Evolutionary conservation across 2,797 vertebrate species (phyloP), one percentile per base, ranked within the genome.

Genomic region (Microctenopoma steveboyesi): DNA sequence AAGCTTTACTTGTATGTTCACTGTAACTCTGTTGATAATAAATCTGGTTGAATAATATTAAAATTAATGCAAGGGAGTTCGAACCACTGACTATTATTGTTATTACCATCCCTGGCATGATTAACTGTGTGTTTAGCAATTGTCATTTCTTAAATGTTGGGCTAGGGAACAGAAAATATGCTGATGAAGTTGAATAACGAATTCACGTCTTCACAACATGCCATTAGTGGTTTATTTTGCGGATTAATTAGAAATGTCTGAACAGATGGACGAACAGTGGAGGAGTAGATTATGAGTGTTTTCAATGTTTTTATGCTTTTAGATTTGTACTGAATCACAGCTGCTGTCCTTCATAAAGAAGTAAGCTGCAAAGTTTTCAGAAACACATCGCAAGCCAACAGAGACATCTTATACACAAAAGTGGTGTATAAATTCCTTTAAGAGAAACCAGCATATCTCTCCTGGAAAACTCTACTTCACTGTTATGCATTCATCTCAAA

Each of bases 231-330:
- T 40, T 67, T 54, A 50, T 49, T 53, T 1, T 40, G 51, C 53
- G 72, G 72, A 70, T 76, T 75, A 64, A 52, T 53, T 42, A 15
- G 13, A 63, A 64, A 60, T 15, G 30, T 67, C 56, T 48, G 52
- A 72, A 45, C 81, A 73, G 69, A 76, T 82, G 68, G 68, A 60
- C 42, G 50, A 40, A 61, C 56, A 57, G 62, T 25, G 7, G n/a
- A 61, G 35, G 57, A 18, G 68, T 61, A 65, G 57, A 76, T 76
- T 70, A 67, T 52, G 0, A 62, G 53, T 51, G 48, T 66, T 59
- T 46, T 62, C 48, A 64, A 53, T 15, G 33, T 27, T 58, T 45
- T 14, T 47, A n/a, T n/a, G 3, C 14, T 18, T 55, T 11, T 28
- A 13, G 10, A 28, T 45, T 47, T 3, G 16, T 10, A 10, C 25